Evolutionary conservation across 2,797 vertebrate genomes (phyloP).

Genomic region (Sitta carolinensis): DNA sequence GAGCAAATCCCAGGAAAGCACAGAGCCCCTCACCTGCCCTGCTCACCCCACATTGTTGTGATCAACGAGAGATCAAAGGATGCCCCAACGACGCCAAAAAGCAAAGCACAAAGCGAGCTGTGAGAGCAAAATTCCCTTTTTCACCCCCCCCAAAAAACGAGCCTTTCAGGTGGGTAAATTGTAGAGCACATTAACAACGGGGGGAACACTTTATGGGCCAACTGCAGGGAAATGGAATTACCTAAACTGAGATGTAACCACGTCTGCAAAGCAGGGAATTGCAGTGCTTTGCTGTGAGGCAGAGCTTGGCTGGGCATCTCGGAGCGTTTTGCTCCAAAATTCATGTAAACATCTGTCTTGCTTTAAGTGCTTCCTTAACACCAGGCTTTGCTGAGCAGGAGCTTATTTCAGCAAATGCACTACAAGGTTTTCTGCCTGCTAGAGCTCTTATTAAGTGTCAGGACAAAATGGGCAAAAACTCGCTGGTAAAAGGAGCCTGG

Average conservation of each 20-base stretch:
- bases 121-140: accelerated
- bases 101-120: not conserved
- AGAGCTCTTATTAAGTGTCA: conserved; percentile 2
- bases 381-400: not conserved
- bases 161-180: not conserved
- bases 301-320: not conserved
- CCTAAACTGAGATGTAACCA: not conserved
- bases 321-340: not conserved
- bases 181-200: not conserved
- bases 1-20: not conserved
- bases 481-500: not conserved
- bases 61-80: not conserved
- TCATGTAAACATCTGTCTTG: not conserved
- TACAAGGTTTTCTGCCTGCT: not conserved
- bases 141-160: not conserved
- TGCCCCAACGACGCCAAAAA: not conserved
- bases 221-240: not conserved
- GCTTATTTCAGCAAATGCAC: not conserved
- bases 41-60: accelerated
- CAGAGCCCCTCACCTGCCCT: not conserved
- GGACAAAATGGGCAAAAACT: conserved; percentile 2
- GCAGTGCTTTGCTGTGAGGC: not conserved
- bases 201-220: not conserved
- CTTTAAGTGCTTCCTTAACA: not conserved
- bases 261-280: not conserved